Percentiles rank a stretch among this genome's conserved stretches.
phyloP scores from a whole-genome alignment of 2,888 invertebrate species.

The Trachelus tabidus region DNA sequence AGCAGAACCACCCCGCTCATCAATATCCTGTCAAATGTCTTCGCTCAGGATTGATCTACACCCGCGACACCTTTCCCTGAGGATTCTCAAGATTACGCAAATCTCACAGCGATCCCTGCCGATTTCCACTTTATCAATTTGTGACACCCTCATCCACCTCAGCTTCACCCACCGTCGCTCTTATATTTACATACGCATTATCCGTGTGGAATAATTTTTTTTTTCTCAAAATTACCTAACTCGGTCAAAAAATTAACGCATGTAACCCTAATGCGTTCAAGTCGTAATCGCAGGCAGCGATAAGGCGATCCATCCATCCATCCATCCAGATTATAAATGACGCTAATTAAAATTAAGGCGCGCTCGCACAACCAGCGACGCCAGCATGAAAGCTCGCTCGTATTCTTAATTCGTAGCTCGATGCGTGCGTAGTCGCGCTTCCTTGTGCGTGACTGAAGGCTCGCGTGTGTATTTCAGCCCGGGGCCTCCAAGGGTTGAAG shows the following conservation, averaged over 20 bases:
- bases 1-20: conserved; percentile 18
- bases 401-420: conserved; percentile 35
- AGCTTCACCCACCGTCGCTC: not conserved
- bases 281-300: conserved; percentile 9
- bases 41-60: not conserved
- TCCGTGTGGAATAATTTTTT: not conserved
- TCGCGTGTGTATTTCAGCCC: conserved; percentile 31
- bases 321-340: conserved; percentile 36
- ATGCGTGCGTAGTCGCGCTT: conserved; percentile 28
- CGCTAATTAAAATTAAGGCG: conserved; percentile 41
- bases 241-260: not conserved
- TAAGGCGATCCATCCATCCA: conserved; percentile 14
- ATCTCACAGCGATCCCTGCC: not conserved
- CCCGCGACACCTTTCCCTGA: not conserved
- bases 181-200: not conserved
- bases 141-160: not conserved
- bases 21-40: conserved; percentile 19
- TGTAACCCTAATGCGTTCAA: conserved; percentile 16
- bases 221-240: not conserved
- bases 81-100: not conserved
- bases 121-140: not conserved
- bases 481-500: not conserved
- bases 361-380: conserved; percentile 23
- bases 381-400: conserved; percentile 31
- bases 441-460: conserved; percentile 28